These are phyloP conservation scores for Holacanthus passer DNA, from an alignment of 2,113 vertebrate species.

Conservation along the genomic window DNA sequence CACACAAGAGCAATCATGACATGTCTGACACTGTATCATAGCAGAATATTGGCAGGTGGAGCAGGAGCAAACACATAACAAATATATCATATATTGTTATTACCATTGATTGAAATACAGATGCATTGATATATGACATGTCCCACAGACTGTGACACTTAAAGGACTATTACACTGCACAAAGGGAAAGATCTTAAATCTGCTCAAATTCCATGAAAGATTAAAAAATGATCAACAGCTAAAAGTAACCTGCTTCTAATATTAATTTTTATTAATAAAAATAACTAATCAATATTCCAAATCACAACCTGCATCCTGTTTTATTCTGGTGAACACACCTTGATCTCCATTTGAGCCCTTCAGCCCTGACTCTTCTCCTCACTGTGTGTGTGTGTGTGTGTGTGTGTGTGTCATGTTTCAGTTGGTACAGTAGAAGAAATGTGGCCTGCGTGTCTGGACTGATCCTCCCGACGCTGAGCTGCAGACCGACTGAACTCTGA, in stretches of 20 bases:
- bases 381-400: constrained; percentile 5
- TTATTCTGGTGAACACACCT: neutral
- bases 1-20: neutral
- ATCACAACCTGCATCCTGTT: neutral
- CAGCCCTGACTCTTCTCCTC: constrained; percentile 45
- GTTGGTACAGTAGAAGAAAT: constrained; percentile 42
- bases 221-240: neutral
- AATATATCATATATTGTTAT: too few relatives aligned
- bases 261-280: too few relatives aligned
- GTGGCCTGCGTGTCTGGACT: constrained; percentile 55
- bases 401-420: neutral
- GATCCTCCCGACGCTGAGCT: constrained; percentile 30
- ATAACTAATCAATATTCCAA: neutral
- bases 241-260: neutral
- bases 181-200: too few relatives aligned
- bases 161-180: neutral
- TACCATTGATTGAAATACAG: neutral
- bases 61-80: too few relatives aligned
- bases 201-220: neutral
- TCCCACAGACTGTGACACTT: neutral
- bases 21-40: too few relatives aligned
- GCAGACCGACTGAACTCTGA: constrained; percentile 10
- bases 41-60: too few relatives aligned
- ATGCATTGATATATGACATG: neutral
- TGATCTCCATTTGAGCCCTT: constrained; percentile 76